These are phyloP conservation scores for Bubo bubo DNA, from an alignment of 2,113 vertebrate genomes.

Conservation along the genomic window DNA sequence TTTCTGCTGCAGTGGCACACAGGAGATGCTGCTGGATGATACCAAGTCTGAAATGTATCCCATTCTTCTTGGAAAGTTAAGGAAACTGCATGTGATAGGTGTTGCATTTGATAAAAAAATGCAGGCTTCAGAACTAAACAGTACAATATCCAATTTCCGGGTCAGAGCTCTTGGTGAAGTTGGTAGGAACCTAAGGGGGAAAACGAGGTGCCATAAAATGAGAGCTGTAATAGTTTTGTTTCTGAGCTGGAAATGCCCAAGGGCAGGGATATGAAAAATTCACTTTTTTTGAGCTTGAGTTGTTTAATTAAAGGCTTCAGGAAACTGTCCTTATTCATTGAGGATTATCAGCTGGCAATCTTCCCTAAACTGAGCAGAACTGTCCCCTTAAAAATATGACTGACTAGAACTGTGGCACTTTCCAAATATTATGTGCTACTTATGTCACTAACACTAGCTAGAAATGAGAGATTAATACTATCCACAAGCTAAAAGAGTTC, in stretches of 20 bases:
- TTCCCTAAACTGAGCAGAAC: neutral
- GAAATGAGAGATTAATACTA: neutral
- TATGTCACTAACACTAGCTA: neutral
- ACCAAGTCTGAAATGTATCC: neutral
- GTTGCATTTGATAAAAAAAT: neutral
- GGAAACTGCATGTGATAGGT: neutral
- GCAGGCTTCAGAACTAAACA: neutral
- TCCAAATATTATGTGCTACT: neutral
- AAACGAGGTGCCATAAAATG: neutral
- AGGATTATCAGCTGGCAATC: neutral
- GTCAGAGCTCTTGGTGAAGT: neutral
- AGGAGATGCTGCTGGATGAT: neutral
- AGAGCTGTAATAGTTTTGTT: neutral
- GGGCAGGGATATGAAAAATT: neutral
- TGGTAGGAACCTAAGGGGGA: neutral
- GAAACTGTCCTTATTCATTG: neutral
- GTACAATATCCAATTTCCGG: neutral
- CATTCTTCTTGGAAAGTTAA: neutral
- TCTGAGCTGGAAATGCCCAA: neutral
- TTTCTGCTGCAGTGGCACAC: neutral
- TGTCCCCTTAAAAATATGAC: neutral
- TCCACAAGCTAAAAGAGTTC: neutral
- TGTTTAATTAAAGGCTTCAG: neutral
- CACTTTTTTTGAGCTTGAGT: neutral
- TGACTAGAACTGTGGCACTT: neutral